Conservation (phyloP, 2,113 vertebrate genomes). For the Pachyramphus minor region DNA sequence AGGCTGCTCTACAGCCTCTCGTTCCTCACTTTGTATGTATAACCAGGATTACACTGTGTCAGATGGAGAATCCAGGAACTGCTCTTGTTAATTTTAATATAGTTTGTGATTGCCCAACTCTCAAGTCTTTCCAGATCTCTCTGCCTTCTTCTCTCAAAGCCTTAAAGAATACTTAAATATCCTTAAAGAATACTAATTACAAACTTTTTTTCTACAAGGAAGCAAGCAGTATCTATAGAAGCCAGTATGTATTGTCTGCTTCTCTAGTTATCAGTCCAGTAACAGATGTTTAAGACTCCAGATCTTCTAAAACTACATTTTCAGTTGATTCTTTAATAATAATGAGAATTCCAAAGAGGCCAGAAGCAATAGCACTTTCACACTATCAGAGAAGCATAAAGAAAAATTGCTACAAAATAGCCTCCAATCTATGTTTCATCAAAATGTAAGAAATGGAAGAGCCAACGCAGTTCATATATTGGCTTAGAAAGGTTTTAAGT, state of each 20-base stretch:
- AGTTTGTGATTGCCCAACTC: background rate
- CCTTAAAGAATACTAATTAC: background rate
- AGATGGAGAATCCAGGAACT: background rate
- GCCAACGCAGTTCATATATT: background rate
- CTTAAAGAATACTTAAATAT: background rate
- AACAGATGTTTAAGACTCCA: background rate
- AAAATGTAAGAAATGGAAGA: background rate
- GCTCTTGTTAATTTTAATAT: background rate
- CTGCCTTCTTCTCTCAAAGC: background rate
- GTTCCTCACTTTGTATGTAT: fast-evolving
- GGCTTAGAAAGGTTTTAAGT: background rate
- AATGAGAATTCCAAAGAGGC: background rate
- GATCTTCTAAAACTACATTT: background rate
- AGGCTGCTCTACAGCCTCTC: background rate
- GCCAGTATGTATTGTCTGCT: background rate
- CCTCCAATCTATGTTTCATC: background rate
- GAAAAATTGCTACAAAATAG: background rate
- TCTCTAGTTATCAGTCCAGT: background rate
- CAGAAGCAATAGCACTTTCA: background rate
- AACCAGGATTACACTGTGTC: background rate
- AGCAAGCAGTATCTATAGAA: background rate
- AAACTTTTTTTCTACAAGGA: background rate
- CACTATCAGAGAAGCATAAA: background rate
- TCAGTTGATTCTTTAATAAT: background rate
- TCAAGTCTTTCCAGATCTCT: background rate